phyloP scores from a whole-genome alignment of 2,797 vertebrate species.

The Anguilla obscura region DNA sequence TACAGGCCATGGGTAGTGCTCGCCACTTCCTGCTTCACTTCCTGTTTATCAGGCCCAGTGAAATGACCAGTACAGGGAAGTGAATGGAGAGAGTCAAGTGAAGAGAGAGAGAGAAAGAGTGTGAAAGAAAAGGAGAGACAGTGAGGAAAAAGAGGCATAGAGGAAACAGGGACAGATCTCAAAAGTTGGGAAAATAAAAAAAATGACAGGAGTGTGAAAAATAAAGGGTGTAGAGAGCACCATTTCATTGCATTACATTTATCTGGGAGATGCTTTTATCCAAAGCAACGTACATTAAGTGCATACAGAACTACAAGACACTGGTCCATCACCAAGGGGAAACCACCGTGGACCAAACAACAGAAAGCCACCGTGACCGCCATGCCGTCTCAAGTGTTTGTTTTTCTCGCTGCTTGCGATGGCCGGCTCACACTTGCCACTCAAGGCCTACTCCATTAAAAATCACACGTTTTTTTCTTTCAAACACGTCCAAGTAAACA shows the following conservation, averaged over 20 bases:
- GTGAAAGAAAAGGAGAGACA: neutral
- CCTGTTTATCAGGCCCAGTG: constrained; percentile 39
- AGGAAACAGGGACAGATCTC: neutral
- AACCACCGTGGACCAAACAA: constrained; percentile 39
- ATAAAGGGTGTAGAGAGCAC: too few species aligned
- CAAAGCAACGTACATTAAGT: too few species aligned
- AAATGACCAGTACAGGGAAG: constrained; percentile 20
- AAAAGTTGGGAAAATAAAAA: neutral
- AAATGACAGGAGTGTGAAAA: neutral
- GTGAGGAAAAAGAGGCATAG: neutral
- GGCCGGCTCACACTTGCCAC: neutral
- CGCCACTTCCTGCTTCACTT: constrained; percentile 40
- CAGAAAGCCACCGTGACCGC: neutral
- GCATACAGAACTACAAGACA: too few species aligned
- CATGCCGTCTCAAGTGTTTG: neutral
- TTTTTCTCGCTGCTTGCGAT: neutral
- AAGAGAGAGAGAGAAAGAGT: neutral
- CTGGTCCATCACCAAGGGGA: too few species aligned
- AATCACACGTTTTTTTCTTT: neutral
- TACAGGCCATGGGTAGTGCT: constrained; percentile 18
- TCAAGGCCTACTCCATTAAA: neutral
- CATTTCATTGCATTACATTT: too few species aligned
- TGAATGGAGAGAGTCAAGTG: neutral
- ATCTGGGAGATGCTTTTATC: too few species aligned
- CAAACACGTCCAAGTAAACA: neutral